A percentile compares a stretch with the other conserved stretches of the same genome.
These are phyloP conservation scores for Xenopus laevis DNA, from an alignment of 2,113 vertebrate genomes.

Conservation along the genomic window DNA sequence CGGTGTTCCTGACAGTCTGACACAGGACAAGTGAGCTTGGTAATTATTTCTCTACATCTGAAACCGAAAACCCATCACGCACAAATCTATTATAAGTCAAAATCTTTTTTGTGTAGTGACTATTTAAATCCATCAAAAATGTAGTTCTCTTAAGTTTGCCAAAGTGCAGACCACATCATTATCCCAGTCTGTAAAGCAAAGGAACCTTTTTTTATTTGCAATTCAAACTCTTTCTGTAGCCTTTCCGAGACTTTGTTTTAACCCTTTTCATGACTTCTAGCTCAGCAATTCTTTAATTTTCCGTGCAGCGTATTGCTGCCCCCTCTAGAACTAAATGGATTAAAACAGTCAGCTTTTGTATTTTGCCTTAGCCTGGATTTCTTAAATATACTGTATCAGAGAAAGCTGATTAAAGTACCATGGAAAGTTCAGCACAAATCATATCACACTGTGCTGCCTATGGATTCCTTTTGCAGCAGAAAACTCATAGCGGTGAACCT, in stretches of 20 bases:
- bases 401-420: too few relatives aligned
- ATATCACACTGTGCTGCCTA: too few relatives aligned
- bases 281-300: not conserved
- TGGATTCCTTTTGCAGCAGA: too few relatives aligned
- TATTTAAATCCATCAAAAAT: constrained; percentile 19
- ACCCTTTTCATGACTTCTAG: not conserved
- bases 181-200: constrained; percentile 26
- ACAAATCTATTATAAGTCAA: constrained; percentile 13
- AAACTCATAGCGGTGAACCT: too few relatives aligned
- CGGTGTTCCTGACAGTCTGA: too few relatives aligned
- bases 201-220: constrained; percentile 19
- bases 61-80: constrained; percentile 9
- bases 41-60: constrained; percentile 5
- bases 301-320: constrained; percentile 32
- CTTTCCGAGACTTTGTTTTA: constrained; percentile 2
- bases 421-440: too few relatives aligned
- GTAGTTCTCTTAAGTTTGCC: constrained; percentile 9
- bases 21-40: not conserved
- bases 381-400: too few relatives aligned
- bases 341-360: constrained; percentile 13
- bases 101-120: constrained; percentile 4
- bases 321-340: constrained; percentile 31
- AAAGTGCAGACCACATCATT: constrained; percentile 29
- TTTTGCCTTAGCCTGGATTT: too few relatives aligned
- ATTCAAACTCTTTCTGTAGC: constrained; percentile 20